Base-by-base conservation (phyloP, 2,888 invertebrate species). In the Xylocampa areola region DNA sequence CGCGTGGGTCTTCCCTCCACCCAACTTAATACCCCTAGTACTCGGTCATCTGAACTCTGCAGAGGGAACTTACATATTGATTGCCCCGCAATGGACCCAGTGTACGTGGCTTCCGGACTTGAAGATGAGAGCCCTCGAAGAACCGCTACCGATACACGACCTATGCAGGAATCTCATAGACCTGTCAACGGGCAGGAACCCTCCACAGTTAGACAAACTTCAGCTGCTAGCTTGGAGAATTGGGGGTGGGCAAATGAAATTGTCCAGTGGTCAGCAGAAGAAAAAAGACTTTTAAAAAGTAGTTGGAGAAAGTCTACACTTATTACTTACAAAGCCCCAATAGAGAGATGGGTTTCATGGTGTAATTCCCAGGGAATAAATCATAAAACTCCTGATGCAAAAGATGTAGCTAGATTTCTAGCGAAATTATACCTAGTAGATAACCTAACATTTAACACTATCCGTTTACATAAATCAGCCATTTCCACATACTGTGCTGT, bases 191-290 rank as follows among this genome's bases (percentile, higher is more conserved):
- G 41, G 41, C 8, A 30, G 2, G 19, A 8, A 23, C 13, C 43
- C 41, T n/a, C 35, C 25, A 35, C 8, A 50, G 35, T 17, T 50
- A 13, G 40, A 33, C 19, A 33, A 59, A 21, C 10, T 71, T n/a
- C 6, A 29, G 0, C 49, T 71, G 5, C 48, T 33, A 10, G 75
- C 63, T 2, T 73, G 73, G 76, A 61, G 50, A 45, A 32, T 72
- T 63, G 58, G 55, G 69, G 71, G 59, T 76, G 76, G 76, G 17
- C 40, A 1, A 35, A 57, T 6, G 16, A 60, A 11, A 14, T 69
- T 2, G 19, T 37, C 0, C 25, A 62, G 33, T 73, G 70, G 73
- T 29, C 59, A 1, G 16, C 8, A 27, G 40, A 50, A 4, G 68
- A 74, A 39, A 29, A 40, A 35, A 19, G 55, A 1, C 10, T 71